A percentile compares a stretch with the other conserved stretches of the same genome.
These are phyloP conservation scores for Lerista edwardsae DNA, from an alignment of 2,797 vertebrate species.

Conservation along the genomic window DNA sequence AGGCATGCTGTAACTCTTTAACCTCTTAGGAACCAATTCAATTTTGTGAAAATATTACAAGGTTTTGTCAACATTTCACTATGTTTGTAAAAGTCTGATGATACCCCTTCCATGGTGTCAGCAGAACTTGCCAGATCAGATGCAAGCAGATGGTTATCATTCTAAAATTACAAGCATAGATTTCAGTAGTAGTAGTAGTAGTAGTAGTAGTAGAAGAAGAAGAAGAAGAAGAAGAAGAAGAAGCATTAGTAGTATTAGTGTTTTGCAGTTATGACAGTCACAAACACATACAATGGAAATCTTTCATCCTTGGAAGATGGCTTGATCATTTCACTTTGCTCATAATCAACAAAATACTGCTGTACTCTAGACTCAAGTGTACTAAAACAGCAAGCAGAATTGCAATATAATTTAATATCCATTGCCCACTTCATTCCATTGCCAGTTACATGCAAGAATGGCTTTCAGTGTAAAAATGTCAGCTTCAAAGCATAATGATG, in stretches of 20 bases:
- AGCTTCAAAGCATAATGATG: slow-evolving; percentile 4
- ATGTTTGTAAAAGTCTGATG: not conserved
- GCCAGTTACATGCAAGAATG: slow-evolving; percentile 26
- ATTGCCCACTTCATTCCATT: slow-evolving; percentile 10
- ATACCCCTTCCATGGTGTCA: not conserved
- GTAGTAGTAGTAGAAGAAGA: too few relatives aligned
- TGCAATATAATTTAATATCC: slow-evolving; percentile 26
- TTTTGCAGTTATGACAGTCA: not conserved
- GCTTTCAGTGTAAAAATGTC: slow-evolving; percentile 20
- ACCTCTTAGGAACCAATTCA: not conserved
- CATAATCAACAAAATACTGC: slow-evolving; percentile 13
- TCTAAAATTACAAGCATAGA: not conserved
- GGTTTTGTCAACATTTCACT: not conserved
- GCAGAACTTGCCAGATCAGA: not conserved
- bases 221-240: too few relatives aligned
- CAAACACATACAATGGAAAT: not conserved
- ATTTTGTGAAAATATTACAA: not conserved
- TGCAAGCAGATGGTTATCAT: not conserved
- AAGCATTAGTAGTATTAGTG: too few relatives aligned
- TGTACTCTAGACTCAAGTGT: slow-evolving; percentile 10
- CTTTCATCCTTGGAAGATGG: not conserved
- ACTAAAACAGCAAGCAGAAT: slow-evolving; percentile 12
- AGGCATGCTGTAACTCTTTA: not conserved
- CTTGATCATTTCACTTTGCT: not conserved
- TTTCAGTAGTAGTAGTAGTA: not conserved